A percentile compares a stretch with the other conserved stretches of the same genome.
These are phyloP conservation scores for Acleris sparsana DNA, from an alignment of 2,888 invertebrate genomes.

Conservation along the genomic window DNA sequence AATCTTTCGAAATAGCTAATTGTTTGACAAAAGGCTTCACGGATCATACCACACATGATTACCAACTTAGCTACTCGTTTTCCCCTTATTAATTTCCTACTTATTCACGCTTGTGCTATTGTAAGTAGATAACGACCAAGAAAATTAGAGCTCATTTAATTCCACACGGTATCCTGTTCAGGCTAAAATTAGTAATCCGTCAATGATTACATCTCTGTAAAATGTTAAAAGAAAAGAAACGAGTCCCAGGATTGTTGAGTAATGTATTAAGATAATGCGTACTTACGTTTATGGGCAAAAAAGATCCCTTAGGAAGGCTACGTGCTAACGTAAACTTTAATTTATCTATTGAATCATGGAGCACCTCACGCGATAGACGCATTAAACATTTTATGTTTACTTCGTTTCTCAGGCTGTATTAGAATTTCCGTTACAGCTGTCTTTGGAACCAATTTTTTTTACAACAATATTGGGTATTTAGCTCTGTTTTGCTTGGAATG, in stretches of 20 bases:
- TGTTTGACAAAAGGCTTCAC: too few relatives aligned
- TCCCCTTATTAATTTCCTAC: too few relatives aligned
- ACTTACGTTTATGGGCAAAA: conserved; percentile 31
- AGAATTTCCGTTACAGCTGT: conserved; percentile 30
- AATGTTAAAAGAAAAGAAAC: conserved; percentile 6
- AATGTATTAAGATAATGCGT: conserved; percentile 27
- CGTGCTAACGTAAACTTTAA: conserved; percentile 34
- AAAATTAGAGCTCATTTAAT: too few relatives aligned
- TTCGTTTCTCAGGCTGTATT: conserved; percentile 27
- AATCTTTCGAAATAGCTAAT: too few relatives aligned
- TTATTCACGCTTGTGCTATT: too few relatives aligned
- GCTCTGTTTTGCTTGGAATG: too few relatives aligned
- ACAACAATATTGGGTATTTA: too few relatives aligned
- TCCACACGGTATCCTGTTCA: conserved; percentile 3
- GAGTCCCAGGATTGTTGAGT: conserved; percentile 18
- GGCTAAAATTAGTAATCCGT: conserved; percentile 8
- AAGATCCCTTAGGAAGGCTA: conserved; percentile 27
- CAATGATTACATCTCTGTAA: conserved; percentile 11
- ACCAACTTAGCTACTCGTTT: too few relatives aligned
- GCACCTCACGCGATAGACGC: conserved; percentile 35
- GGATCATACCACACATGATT: too few relatives aligned
- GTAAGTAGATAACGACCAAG: too few relatives aligned
- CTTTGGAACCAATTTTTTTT: not conserved
- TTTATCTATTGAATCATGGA: conserved; percentile 35
- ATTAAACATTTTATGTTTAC: conserved; percentile 33